Percentiles rank a stretch among this genome's conserved stretches.
Evolutionary conservation across 2,797 vertebrate genomes (phyloP).

Genomic region (Huso huso): DNA sequence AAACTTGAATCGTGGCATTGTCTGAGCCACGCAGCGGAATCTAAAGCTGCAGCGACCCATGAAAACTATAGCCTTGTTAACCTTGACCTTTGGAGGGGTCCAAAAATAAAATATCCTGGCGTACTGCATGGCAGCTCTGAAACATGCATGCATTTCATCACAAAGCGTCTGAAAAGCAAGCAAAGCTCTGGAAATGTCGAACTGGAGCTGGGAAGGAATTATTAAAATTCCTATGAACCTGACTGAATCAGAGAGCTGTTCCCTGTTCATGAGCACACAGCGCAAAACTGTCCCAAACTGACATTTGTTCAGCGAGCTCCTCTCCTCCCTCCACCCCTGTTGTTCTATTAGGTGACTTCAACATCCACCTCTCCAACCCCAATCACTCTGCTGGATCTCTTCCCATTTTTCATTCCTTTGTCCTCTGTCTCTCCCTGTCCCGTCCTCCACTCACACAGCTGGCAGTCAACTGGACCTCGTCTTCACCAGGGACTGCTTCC

Average conservation of each 20-base stretch:
- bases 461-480: too few relatives aligned
- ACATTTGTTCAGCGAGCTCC: constrained; percentile 40
- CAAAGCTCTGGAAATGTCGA: background rate
- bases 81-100: constrained; percentile 28
- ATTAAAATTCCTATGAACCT: constrained; percentile 4
- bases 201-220: background rate
- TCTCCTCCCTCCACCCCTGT: too few relatives aligned
- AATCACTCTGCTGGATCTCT: too few relatives aligned
- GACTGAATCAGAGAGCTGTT: background rate
- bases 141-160: background rate
- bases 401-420: too few relatives aligned
- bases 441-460: too few relatives aligned
- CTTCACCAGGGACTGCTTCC: too few relatives aligned
- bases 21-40: constrained; percentile 10
- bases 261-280: constrained; percentile 20
- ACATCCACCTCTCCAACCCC: too few relatives aligned
- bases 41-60: constrained; percentile 9
- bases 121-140: background rate
- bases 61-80: constrained; percentile 27
- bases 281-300: constrained; percentile 41
- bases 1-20: constrained; percentile 38
- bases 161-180: background rate
- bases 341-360: too few relatives aligned
- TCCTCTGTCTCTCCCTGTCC: too few relatives aligned
- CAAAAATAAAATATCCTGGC: constrained; percentile 22